These are phyloP conservation scores for Eubasilissa splendida DNA, from an alignment of 2,888 invertebrate species.

Conservation along the genomic window DNA sequence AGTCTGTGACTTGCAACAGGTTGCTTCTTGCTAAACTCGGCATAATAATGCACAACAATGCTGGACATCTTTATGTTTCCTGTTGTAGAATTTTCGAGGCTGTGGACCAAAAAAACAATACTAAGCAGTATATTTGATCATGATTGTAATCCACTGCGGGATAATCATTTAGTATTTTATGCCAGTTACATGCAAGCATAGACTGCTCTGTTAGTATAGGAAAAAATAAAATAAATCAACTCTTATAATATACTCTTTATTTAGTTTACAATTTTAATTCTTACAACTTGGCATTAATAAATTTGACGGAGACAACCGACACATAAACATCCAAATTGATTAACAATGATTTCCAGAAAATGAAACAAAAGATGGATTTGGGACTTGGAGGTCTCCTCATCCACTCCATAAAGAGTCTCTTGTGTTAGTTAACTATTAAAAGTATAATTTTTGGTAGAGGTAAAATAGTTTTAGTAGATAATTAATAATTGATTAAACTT, in stretches of 20 bases:
- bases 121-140: too few species aligned
- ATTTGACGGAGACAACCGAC: not conserved
- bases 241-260: conserved; percentile 6
- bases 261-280: conserved; percentile 14
- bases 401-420: conserved; percentile 18
- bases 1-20: too few species aligned
- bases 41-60: too few species aligned
- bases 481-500: conserved; percentile 46
- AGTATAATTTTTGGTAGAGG: conserved; percentile 54
- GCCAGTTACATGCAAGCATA: too few species aligned
- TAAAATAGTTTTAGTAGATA: conserved; percentile 50
- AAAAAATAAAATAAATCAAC: not conserved
- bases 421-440: conserved; percentile 52
- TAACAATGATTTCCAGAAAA: conserved; percentile 1
- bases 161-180: too few species aligned
- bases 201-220: not conserved
- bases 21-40: too few species aligned
- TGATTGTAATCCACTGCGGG: too few species aligned
- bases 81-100: too few species aligned
- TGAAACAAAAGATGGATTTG: not conserved
- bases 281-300: conserved; percentile 11
- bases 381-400: not conserved
- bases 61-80: too few species aligned
- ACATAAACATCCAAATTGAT: not conserved
- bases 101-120: too few species aligned